Percentiles rank a stretch among this genome's conserved stretches.
Evolutionary conservation across 2,888 invertebrate species (phyloP).

Genomic region (Leptinotarsa haldemani): DNA sequence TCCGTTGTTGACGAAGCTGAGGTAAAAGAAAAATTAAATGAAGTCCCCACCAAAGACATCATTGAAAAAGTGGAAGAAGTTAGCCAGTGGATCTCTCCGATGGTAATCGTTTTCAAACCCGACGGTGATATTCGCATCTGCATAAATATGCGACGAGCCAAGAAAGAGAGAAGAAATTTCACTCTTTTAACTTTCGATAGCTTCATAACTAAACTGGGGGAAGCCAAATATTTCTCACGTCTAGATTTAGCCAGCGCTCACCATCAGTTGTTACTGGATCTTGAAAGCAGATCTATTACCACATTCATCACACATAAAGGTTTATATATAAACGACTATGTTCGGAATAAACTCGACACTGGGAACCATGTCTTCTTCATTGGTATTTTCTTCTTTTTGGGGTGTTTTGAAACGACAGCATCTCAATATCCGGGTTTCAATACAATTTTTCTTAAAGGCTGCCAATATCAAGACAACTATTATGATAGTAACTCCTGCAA

Average conservation of each 20-base stretch:
- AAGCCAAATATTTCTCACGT: slow-evolving; percentile 43
- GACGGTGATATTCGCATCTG: slow-evolving; percentile 54
- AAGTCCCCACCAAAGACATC: slow-evolving; percentile 52
- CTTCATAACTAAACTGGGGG: slow-evolving; percentile 48
- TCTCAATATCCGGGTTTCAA: too few relatives aligned
- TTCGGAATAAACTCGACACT: slow-evolving; percentile 59
- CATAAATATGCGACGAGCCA: slow-evolving; percentile 58
- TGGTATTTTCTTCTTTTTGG: too few relatives aligned
- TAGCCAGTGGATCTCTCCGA: slow-evolving; percentile 57
- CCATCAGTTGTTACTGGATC: slow-evolving; percentile 15
- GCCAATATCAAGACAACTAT: too few relatives aligned
- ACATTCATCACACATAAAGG: slow-evolving; percentile 30
- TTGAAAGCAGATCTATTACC: slow-evolving; percentile 24
- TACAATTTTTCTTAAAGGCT: too few relatives aligned
- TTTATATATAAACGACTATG: slow-evolving; percentile 43
- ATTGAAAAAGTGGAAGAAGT: slow-evolving; percentile 56
- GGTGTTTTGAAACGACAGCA: too few relatives aligned
- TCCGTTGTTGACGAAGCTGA: slow-evolving; percentile 35
- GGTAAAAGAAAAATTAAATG: slow-evolving; percentile 43
- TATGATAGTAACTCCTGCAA: too few relatives aligned
- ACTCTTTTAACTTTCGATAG: slow-evolving; percentile 50
- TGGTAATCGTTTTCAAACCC: slow-evolving; percentile 47
- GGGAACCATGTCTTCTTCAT: too few relatives aligned
- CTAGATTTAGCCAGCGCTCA: slow-evolving; percentile 25
- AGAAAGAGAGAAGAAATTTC: slow-evolving; percentile 50